These are phyloP conservation scores for Chlorospingus flavigularis DNA, from an alignment of 2,797 vertebrate genomes.

Conservation along the genomic window DNA sequence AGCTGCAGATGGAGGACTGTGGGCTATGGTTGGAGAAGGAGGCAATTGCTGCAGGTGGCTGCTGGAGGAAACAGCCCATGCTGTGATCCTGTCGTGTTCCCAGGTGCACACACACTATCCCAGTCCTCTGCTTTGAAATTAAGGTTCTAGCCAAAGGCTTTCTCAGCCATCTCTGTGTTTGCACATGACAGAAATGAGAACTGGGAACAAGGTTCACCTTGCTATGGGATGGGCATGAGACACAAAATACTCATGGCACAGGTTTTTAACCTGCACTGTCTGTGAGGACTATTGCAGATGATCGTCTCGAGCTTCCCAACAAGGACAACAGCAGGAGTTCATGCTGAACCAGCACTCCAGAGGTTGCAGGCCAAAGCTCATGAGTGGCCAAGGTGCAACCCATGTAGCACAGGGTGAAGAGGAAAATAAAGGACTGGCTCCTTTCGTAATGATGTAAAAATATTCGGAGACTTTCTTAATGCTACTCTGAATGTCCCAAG, in stretches of 20 bases:
- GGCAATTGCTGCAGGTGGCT: not conserved
- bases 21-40: not conserved
- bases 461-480: not conserved
- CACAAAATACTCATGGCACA: not conserved
- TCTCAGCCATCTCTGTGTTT: not conserved
- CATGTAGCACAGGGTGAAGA: not conserved
- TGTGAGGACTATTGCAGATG: not conserved
- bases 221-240: not conserved
- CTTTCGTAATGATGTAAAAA: not conserved
- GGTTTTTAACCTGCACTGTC: not conserved
- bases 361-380: not conserved
- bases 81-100: not conserved
- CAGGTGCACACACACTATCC: not conserved
- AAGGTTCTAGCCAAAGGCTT: not conserved
- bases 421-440: not conserved
- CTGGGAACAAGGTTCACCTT: not conserved
- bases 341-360: not conserved
- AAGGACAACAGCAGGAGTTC: not conserved
- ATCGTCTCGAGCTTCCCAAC: not conserved
- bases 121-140: not conserved
- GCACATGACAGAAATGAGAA: not conserved
- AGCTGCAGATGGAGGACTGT: not conserved
- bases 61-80: not conserved
- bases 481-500: not conserved
- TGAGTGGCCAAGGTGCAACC: not conserved